These are phyloP conservation scores for Salmo trutta DNA, from an alignment of 2,797 vertebrate species.

Conservation along the genomic window DNA sequence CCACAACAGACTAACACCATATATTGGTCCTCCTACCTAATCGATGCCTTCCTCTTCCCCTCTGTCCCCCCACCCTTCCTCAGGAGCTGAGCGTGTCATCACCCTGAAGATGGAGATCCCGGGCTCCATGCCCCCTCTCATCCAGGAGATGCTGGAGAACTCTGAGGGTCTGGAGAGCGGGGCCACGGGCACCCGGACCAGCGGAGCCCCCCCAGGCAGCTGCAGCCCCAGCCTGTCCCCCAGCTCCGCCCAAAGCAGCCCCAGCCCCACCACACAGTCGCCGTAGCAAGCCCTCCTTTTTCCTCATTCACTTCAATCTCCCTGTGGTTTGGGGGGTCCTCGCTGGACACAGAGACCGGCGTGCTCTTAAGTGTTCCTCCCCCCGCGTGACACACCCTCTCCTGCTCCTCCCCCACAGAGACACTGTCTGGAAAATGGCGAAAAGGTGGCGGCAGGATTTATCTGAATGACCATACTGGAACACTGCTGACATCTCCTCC, in stretches of 20 bases:
- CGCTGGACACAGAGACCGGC: conserved; percentile 47
- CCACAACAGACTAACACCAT: not conserved
- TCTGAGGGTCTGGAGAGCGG: conserved; percentile 93
- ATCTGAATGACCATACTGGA: conserved; percentile 48
- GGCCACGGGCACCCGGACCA: conserved; percentile 61
- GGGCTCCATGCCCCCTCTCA: conserved; percentile 95
- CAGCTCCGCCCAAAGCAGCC: conserved; percentile 95
- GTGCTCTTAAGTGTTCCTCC: conserved; percentile 49
- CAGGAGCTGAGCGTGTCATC: conserved; percentile 97
- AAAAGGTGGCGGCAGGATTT: conserved; percentile 33
- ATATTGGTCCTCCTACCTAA: not conserved
- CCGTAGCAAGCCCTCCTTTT: conserved; percentile 74
- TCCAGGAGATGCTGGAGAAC: conserved; percentile 99
- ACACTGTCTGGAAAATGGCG: conserved; percentile 28
- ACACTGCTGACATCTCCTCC: conserved; percentile 55
- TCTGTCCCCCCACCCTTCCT: not conserved
- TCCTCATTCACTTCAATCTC: conserved; percentile 4
- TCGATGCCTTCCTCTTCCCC: not conserved
- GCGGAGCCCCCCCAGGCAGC: conserved; percentile 83
- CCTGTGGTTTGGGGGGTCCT: not conserved
- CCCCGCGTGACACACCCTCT: conserved; percentile 26
- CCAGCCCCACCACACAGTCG: conserved; percentile 84
- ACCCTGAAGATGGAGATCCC: conserved; percentile 99
- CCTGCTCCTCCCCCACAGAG: conserved; percentile 54
- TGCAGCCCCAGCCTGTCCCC: conserved; percentile 94